Base-by-base conservation (phyloP, 2,888 invertebrate species). In the Diabrotica balteata region DNA sequence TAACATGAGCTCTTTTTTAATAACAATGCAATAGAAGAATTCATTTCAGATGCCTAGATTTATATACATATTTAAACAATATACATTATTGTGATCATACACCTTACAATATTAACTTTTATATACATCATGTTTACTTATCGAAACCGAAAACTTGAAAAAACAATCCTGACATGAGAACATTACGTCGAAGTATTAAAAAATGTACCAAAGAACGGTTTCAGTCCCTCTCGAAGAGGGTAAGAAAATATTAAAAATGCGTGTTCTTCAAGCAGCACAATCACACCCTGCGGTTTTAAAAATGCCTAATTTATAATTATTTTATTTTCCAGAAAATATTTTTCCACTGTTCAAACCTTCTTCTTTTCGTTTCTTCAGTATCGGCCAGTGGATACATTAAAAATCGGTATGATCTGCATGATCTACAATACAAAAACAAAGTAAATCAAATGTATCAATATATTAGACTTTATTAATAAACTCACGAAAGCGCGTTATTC, bases 321-420 rank as follows among this genome's bases (percentile, higher is more conserved):
- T 59, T n/a, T 45, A 52, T 59, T 59, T 60, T 47, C 49, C 60
- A 59, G 60, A 67, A 66, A 63, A 68, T 55, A 52, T 63, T 54
- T 57, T 55, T 63, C 51, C 62, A 61, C 61, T 57, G 57, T 59
- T 63, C 43, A 64, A 71, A 60, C 62, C 54, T 53, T 50, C 60
- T 59, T 69, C 53, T 54, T 59, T 32, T 32, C 52, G 58, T 63
- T 63, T 67, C 67, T 67, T 69, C 65, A 52, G 54, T 59, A 68
- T 67, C 63, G 47, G 51, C 58, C 53, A 44, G 53, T 54, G 32
- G 32, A 32, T 32, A 59, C 60, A 69, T 69, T 86, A 88, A 85
- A 88, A 86, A 85, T 88, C 88, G 79, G 88, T 87, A 83, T 87
- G 87, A 81, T 87, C 88, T 80, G 88, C 32, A 32, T 4, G 88